Base-by-base conservation (phyloP, 2,797 vertebrate genomes). In the Lagodon rhomboides region DNA sequence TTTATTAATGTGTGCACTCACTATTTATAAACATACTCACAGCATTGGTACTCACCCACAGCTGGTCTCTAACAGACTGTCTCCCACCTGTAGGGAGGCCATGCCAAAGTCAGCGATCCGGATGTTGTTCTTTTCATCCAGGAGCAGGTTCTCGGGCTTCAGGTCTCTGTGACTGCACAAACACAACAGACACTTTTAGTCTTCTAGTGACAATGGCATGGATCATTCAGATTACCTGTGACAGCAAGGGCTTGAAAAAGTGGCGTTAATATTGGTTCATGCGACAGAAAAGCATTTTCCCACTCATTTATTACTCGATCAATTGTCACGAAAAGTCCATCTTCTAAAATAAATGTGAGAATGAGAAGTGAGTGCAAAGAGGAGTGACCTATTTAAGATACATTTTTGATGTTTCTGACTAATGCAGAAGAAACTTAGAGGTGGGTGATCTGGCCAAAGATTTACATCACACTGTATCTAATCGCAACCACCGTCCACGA, bases 51-150 rank as follows among this genome's bases (percentile, higher is more conserved):
- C 97, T 96, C 90, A 97, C 97, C 97, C 97, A 85, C 97, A 97
- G 93, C 97, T 98, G 82, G 97, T 98, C 94, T 98, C 97, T 86
- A 98, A 93, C 88, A 98, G 96, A 90, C 96, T 97, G 94, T 97
- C 97, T 86, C 97, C 97, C 93, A 98, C 97, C 95, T 98, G 97
- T 88, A 98, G 95, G 77, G 97, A 98, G 34, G 97, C 97, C 97
- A 98, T 98, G 80, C 97, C 97, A 69, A 98, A 98, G 94, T 98
- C 97, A 59, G 97, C 97, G 1, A 98, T 97, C 41, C 97, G 95
- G 86, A 98, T 98, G 91, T 98, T 98, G 92, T 98, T 98, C 82
- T 97, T 97, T 90, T 98, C 97, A 76, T 98, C 97, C 94, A 98
- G 89, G 77, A 98, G 95, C 89, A 98, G 91, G 91, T 98, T 98